Percentiles rank a stretch among this genome's conserved stretches.
Evolutionary conservation across 2,888 invertebrate species (phyloP).

Genomic region (Drosophila mimetica): DNA sequence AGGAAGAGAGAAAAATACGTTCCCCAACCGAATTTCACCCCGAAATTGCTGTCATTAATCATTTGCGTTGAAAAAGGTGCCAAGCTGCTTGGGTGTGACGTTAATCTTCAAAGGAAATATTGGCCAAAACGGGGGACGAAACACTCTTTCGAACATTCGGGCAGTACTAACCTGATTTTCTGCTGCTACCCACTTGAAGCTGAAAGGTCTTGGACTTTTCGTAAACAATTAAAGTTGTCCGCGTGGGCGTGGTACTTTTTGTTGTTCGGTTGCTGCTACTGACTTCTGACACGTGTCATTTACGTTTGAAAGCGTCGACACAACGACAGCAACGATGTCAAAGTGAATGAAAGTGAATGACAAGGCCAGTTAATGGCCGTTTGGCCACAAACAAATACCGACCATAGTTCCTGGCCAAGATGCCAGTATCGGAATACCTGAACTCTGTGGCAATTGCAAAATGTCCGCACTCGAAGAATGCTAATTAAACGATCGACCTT

Average conservation of each 20-base stretch:
- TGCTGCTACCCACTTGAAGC: slow-evolving; percentile 8
- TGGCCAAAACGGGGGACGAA: not conserved
- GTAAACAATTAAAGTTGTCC: slow-evolving; percentile 65
- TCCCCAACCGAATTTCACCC: slow-evolving; percentile 9
- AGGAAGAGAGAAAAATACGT: slow-evolving; percentile 10
- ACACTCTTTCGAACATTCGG: slow-evolving; percentile 5
- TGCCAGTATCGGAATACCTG: slow-evolving; percentile 34
- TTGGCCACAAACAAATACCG: slow-evolving; percentile 39
- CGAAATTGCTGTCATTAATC: slow-evolving; percentile 78
- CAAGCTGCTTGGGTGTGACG: slow-evolving; percentile 45
- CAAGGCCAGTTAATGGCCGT: slow-evolving; percentile 52
- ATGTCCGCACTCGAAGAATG: slow-evolving; percentile 8
- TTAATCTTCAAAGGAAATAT: slow-evolving; percentile 35
- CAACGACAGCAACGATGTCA: slow-evolving; percentile 34
- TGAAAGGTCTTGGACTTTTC: slow-evolving; percentile 4
- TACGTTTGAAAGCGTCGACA: slow-evolving; percentile 42
- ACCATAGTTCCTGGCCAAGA: slow-evolving; percentile 45
- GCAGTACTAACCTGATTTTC: not conserved
- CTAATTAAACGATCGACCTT: slow-evolving; percentile 27
- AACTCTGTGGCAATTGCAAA: slow-evolving; percentile 36
- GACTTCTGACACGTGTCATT: slow-evolving; percentile 72
- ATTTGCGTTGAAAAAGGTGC: slow-evolving; percentile 74
- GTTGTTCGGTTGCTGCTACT: slow-evolving; percentile 30
- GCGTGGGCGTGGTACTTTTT: slow-evolving; percentile 52
- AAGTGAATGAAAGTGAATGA: slow-evolving; percentile 46